Percentiles rank a stretch among this genome's conserved stretches.
Evolutionary conservation across 2,113 vertebrate genomes (phyloP).

Genomic region (Chiloscyllium plagiosum): DNA sequence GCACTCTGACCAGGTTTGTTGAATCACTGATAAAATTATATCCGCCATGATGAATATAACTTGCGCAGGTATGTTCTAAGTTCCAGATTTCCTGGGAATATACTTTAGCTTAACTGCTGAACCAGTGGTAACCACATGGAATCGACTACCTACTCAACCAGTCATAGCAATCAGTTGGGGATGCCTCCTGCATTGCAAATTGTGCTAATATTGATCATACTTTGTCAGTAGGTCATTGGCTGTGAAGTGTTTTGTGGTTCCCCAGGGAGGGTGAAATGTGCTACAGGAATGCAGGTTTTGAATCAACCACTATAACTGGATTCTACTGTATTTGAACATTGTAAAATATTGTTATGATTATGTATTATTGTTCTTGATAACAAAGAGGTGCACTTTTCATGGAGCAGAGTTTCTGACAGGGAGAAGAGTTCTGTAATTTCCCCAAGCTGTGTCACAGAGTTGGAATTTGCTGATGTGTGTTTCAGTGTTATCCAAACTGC

Average conservation of each 20-base stretch:
- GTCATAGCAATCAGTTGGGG: background rate
- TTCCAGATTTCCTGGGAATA: background rate
- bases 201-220: background rate
- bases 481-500: background rate
- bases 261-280: background rate
- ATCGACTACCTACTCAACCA: background rate
- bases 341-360: background rate
- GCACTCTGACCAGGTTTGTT: background rate
- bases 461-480: background rate
- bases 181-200: background rate
- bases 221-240: background rate
- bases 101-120: background rate
- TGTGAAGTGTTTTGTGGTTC: background rate
- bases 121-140: background rate
- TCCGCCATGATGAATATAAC: background rate
- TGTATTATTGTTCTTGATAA: background rate
- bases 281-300: background rate
- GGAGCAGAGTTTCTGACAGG: background rate
- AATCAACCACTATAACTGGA: background rate
- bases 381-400: background rate
- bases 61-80: background rate
- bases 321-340: conserved; percentile 16
- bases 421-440: background rate
- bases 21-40: background rate
- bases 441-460: background rate